Evolutionary conservation across 2,888 invertebrate genomes (phyloP), one percentile per base, ranked within the genome.

Genomic region (Lydus trimaculatus): DNA sequence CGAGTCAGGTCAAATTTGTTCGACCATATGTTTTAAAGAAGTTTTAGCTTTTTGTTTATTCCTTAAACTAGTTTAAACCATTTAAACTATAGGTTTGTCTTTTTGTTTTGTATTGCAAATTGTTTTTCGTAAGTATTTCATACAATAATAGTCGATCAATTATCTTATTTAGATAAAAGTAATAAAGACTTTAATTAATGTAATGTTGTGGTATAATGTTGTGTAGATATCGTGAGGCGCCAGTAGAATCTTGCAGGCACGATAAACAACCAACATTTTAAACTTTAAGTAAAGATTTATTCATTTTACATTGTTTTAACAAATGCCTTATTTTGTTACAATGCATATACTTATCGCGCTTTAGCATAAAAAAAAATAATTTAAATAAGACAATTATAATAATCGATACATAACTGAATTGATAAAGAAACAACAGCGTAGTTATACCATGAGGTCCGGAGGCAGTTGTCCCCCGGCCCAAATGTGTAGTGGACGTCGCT

Each of bases 161-260:
- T 23, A 52, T 52, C 23, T 52, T 52, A 52, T 52, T 52, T 23
- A 15, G 6, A 52, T 23, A 43, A 43, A 17, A 15, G 15, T 39
- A 52, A 52, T 52, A 52, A 23, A 52, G 23, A 0, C 9, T 52
- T 52, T 52, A 52, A 52, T 52, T 52, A 52, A 52, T 25, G 20
- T 48, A 43, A 43, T 43, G 17, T 43, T 39, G n/a, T n/a, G n/a
- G 48, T 48, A 11, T 20, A n/a, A n/a, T 48, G 15, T 39, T 6
- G 13, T 48, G 48, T 52, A 25, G 52, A 23, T 52, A 52, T 52
- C 52, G 52, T 52, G 52, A 23, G 52, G 52, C 52, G 52, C 52
- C 52, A 52, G 52, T 52, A 11, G 9, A 25, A 13, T 23, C 52
- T 25, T 11, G 9, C 52, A 23, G 52, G 7, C 52, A 52, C 25